Conservation (phyloP, 2,113 vertebrate species). For the Gambusia holbrooki region DNA sequence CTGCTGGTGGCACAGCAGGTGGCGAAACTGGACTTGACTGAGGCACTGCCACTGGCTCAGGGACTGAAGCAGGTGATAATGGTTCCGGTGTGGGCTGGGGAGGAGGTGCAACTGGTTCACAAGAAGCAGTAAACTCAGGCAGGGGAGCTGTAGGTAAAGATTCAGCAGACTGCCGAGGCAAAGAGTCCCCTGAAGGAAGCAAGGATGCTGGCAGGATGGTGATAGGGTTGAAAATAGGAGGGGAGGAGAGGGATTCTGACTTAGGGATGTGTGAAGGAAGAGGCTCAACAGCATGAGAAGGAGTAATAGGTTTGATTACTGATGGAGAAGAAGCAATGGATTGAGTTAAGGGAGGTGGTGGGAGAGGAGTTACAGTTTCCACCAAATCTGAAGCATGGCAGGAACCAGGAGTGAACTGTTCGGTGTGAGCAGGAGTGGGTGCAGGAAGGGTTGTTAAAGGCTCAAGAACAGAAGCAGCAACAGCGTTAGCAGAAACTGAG, state of each 20-base stretch:
- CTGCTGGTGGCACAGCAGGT: conserved; percentile 45
- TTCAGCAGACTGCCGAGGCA: conserved; percentile 41
- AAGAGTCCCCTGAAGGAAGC: conserved; percentile 37
- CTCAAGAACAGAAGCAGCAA: conserved; percentile 56
- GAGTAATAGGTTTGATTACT: conserved; percentile 40
- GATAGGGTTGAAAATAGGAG: conserved; percentile 43
- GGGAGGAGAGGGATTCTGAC: conserved; percentile 36
- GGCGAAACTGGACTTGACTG: conserved; percentile 37
- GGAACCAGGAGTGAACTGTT: conserved; percentile 18
- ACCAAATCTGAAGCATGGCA: conserved; percentile 37
- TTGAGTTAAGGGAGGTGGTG: conserved; percentile 43
- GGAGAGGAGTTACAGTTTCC: conserved; percentile 28
- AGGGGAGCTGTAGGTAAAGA: conserved; percentile 48
- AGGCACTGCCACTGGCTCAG: conserved; percentile 41
- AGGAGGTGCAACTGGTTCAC: conserved; percentile 70
- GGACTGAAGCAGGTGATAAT: conserved; percentile 37
- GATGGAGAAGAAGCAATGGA: conserved; percentile 32
- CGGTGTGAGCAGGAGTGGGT: conserved; percentile 22
- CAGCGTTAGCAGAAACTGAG: conserved; percentile 25
- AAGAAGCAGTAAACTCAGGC: conserved; percentile 58
- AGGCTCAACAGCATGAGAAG: conserved; percentile 36
- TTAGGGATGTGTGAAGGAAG: conserved; percentile 37
- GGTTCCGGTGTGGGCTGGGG: conserved; percentile 59
- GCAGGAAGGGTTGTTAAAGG: conserved; percentile 30
- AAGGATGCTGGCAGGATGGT: conserved; percentile 17